These are phyloP conservation scores for Acrobasis consociella DNA, from an alignment of 2,888 invertebrate species.

Conservation along the genomic window DNA sequence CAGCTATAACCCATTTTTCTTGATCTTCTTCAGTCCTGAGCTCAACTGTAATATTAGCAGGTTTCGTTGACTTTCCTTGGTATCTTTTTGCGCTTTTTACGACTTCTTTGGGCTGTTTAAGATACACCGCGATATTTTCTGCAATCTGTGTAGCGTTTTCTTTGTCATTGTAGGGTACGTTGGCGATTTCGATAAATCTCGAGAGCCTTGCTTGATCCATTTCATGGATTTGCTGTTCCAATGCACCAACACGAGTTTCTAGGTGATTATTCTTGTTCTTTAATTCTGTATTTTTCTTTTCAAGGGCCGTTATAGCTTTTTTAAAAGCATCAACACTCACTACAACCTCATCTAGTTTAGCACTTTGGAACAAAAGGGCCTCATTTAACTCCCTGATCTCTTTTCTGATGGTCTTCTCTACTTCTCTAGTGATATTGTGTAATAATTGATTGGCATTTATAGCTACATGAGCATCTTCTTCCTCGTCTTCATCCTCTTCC, in stretches of 20 bases:
- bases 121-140: slow-evolving; percentile 22
- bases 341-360: slow-evolving; percentile 8
- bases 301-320: slow-evolving; percentile 12
- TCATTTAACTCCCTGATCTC: slow-evolving; percentile 12
- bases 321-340: background rate
- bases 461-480: too few species aligned
- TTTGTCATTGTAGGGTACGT: slow-evolving; percentile 16
- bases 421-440: background rate
- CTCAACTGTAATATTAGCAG: slow-evolving; percentile 11
- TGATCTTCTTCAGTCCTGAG: background rate
- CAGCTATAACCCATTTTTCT: background rate
- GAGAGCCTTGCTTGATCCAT: slow-evolving; percentile 28
- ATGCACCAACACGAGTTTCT: slow-evolving; percentile 24
- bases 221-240: slow-evolving; percentile 32
- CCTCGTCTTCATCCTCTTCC: too few species aligned
- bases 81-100: slow-evolving; percentile 9
- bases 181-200: slow-evolving; percentile 24
- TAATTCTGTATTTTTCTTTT: slow-evolving; percentile 25
- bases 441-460: too few species aligned
- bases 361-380: background rate
- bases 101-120: background rate
- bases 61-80: slow-evolving; percentile 5
- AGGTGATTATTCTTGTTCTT: slow-evolving; percentile 25
- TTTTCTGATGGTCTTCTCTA: slow-evolving; percentile 11
- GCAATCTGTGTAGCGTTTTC: background rate